A percentile compares a stretch with the other conserved stretches of the same genome.
Evolutionary conservation across 2,888 invertebrate species (phyloP).

Genomic region (Clistopyga incitator): DNA sequence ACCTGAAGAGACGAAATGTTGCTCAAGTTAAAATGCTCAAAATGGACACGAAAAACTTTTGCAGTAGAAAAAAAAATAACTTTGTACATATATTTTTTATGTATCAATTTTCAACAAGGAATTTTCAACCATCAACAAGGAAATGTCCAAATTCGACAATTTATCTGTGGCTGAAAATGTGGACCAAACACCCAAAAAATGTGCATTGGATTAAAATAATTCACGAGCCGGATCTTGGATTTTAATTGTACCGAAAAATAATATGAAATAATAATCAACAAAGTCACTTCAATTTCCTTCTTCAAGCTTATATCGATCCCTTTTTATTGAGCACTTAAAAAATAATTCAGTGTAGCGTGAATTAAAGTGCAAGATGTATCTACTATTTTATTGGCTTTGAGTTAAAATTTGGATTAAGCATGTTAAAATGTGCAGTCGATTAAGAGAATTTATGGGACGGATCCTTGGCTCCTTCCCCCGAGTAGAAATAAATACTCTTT

Average conservation of each 20-base stretch:
- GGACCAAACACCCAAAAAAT: not conserved
- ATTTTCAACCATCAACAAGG: too few relatives aligned
- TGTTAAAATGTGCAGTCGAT: not conserved
- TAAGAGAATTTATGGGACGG: not conserved
- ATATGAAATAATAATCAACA: not conserved
- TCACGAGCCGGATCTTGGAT: too few relatives aligned
- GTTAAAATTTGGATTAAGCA: not conserved
- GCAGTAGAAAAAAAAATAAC: too few relatives aligned
- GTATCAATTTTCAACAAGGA: too few relatives aligned
- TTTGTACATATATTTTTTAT: too few relatives aligned
- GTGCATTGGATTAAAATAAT: too few relatives aligned
- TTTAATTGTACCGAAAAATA: not conserved
- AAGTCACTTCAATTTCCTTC: too few relatives aligned
- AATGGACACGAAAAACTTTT: too few relatives aligned
- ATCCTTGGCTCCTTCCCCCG: not conserved
- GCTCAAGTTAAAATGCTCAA: too few relatives aligned
- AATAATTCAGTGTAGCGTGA: not conserved
- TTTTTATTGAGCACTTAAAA: not conserved
- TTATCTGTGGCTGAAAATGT: not conserved
- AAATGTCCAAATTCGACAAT: not conserved
- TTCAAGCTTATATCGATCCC: too few relatives aligned
- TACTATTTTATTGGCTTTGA: not conserved
- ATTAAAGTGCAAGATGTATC: not conserved
- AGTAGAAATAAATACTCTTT: conserved; percentile 16
- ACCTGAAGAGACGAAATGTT: too few relatives aligned